Conservation (phyloP, 2,113 vertebrate species). For the Marmota flaviventris region DNA sequence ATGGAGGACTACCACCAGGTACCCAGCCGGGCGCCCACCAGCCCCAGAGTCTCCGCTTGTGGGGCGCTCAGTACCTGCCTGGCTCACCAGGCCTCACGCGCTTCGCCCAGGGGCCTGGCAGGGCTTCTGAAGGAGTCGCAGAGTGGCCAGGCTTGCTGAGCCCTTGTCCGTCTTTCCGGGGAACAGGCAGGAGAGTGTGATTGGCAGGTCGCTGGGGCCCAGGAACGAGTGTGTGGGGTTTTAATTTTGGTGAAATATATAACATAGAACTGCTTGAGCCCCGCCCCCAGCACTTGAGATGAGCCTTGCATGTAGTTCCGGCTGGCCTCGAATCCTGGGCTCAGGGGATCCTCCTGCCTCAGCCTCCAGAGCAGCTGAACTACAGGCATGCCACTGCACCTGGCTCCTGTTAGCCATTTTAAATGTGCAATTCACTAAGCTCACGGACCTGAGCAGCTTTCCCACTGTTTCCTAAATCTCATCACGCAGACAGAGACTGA, state of each 20-base stretch:
- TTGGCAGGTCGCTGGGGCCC: background rate
- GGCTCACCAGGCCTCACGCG: background rate
- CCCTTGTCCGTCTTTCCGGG: background rate
- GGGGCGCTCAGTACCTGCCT: fast-evolving
- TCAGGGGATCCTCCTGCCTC: background rate
- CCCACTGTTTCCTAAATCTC: background rate
- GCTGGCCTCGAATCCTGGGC: background rate
- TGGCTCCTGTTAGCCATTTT: background rate
- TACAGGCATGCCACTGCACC: no score
- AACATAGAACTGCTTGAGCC: background rate
- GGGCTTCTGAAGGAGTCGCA: background rate
- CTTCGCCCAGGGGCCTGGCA: background rate
- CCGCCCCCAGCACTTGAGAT: no score
- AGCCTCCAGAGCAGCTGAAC: background rate
- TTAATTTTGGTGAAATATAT: background rate
- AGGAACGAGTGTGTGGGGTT: background rate
- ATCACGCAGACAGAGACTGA: background rate
- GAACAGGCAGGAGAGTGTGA: background rate
- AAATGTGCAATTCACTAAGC: background rate
- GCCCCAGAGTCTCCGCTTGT: fast-evolving
- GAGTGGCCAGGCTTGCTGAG: fast-evolving
- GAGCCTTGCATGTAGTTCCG: no score
- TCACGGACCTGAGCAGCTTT: background rate
- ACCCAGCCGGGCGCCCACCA: background rate
- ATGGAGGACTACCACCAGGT: constrained; percentile 99